Evolutionary conservation across 30 jellyfish, hydroid and myxozoan species (phyloP).

Genomic region (Pseudorhiza aurosa): DNA sequence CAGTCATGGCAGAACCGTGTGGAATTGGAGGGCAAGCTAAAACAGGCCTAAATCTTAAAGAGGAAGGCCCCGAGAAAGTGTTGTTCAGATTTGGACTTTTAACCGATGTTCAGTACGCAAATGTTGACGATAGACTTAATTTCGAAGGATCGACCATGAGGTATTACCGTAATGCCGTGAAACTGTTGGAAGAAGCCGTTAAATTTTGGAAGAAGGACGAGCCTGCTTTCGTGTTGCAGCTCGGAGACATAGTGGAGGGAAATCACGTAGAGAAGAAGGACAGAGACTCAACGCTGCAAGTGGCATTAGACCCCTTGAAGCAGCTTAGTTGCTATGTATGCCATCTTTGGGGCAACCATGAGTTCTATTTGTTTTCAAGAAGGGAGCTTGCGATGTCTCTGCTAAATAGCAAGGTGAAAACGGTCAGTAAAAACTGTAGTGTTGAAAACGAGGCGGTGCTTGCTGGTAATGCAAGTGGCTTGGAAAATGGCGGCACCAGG

Average conservation of each 20-base stretch:
- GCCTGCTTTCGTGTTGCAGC: slow-evolving; percentile 84
- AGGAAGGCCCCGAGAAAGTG: background rate
- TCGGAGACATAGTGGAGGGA: slow-evolving; percentile 91
- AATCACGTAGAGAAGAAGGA: slow-evolving; percentile 35
- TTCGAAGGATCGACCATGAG: slow-evolving; percentile 60
- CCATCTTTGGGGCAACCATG: slow-evolving; percentile 98
- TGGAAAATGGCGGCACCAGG: background rate
- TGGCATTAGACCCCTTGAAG: slow-evolving; percentile 19
- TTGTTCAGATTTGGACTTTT: slow-evolving; percentile 73
- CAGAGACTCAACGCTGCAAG: slow-evolving; percentile 41
- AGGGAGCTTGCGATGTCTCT: slow-evolving; percentile 54
- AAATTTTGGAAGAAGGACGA: slow-evolving; percentile 54
- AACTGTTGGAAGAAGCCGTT: slow-evolving; percentile 67
- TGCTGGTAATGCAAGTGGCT: background rate
- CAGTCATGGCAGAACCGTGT: background rate
- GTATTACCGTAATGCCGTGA: slow-evolving; percentile 73
- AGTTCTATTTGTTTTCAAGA: slow-evolving; percentile 86
- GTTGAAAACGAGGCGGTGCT: background rate
- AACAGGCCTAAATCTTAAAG: background rate
- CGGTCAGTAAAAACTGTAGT: background rate
- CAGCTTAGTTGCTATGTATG: slow-evolving; percentile 70
- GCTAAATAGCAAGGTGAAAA: slow-evolving; percentile 64
- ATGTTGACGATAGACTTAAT: slow-evolving; percentile 69
- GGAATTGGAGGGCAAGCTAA: background rate
- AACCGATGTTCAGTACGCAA: slow-evolving; percentile 88